Base-by-base conservation (phyloP, 2,888 invertebrate genomes). In the Cacoxenus indagator region DNA sequence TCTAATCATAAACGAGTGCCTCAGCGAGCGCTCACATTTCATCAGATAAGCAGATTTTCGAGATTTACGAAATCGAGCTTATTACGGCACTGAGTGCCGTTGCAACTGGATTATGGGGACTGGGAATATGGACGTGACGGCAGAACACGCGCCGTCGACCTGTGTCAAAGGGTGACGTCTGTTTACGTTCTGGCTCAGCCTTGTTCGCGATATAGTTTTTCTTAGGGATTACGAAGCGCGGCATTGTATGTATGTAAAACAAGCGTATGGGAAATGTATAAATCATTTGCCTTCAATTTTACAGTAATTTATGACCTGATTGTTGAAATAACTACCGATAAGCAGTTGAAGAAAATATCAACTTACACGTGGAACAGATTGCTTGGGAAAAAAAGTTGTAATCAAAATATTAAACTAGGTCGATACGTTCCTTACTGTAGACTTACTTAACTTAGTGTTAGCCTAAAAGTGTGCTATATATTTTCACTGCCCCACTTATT, bases 11-110 rank as follows among this genome's bases (percentile, higher is more conserved):
- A 72, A 64, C 69, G 67, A 27, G 69, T 59, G 66, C 70, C 70
- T 57, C 31, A 68, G 67, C 73, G 70, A 74, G 77, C 78, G 84
- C 84, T 84, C 84, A 77, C 81, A 83, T 84, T 85, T 81, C 84
- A 84, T 77, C 79, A 73, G 82, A 84, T 84, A 84, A 84, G 81
- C 81, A 77, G 85, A 82, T 84, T 84, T 84, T 79, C 81, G 76
- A 81, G 82, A 84, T 82, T 78, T 80, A 75, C 74, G 82, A 74
- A 77, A 81, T 75, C 76, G 81, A 83, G 83, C 84, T 78, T 83
- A 81, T 84, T 84, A 82, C 59, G 57, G 64, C 66, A 68, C 64
- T 61, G 70, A 68, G 55, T 76, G 77, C 74, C 76, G 67, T 73
- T 70, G 73, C 64, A 73, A 76, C 71, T 71, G 67, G 68, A 70